Percentiles rank a stretch among this genome's conserved stretches.
phyloP scores from a whole-genome alignment of 2,113 vertebrate species.

The Nothoprocta perdicaria region DNA sequence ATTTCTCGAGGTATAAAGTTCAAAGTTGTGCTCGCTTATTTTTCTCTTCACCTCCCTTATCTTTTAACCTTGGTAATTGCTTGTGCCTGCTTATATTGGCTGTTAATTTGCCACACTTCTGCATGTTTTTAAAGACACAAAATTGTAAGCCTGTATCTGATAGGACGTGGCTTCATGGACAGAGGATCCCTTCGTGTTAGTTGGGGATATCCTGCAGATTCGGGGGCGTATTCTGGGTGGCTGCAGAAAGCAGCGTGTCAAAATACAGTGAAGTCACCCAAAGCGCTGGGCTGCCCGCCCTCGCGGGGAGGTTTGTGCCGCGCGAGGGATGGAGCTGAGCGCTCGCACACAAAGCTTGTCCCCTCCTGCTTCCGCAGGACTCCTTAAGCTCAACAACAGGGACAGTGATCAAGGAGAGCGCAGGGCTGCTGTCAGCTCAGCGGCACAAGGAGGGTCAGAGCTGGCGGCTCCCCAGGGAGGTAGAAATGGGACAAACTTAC shows the following conservation, averaged over 20 bases:
- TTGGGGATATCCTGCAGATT: not conserved
- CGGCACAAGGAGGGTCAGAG: not conserved
- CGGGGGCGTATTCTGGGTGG: not conserved
- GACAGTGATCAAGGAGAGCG: no score
- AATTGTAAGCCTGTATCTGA: not conserved
- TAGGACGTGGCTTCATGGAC: not conserved
- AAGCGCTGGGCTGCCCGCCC: not conserved
- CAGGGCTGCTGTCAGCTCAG: no score
- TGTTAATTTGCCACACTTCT: not conserved
- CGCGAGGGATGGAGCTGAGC: not conserved
- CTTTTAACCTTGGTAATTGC: not conserved
- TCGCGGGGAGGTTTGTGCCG: not conserved
- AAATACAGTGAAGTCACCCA: not conserved
- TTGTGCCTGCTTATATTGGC: not conserved
- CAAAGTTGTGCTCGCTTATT: conserved; percentile 34
- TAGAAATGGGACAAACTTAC: not conserved
- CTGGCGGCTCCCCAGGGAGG: not conserved
- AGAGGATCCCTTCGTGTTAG: not conserved
- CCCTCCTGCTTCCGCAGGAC: no score
- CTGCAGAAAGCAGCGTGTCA: not conserved
- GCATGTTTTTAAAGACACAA: not conserved
- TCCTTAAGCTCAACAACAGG: no score
- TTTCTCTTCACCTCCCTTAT: not conserved
- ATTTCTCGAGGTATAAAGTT: conserved; percentile 70
- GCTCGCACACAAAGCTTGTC: not conserved